phyloP scores from a whole-genome alignment of 2,888 invertebrate species.

The Spilosoma lubricipeda region DNA sequence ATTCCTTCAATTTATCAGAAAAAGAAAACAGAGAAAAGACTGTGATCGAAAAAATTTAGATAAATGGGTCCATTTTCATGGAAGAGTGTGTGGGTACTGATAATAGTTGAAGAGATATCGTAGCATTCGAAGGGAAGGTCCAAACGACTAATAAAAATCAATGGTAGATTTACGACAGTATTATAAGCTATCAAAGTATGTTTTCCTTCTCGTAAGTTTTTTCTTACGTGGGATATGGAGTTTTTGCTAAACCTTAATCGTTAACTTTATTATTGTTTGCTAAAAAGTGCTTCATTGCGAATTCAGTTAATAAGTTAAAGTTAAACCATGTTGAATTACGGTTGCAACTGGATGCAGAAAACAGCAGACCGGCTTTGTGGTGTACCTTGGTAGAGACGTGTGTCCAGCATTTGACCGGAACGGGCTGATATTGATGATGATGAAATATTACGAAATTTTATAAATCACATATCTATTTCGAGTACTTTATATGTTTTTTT shows the following conservation, averaged over 20 bases:
- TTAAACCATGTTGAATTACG: too few relatives aligned
- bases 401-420: too few relatives aligned
- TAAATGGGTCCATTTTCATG: slow-evolving; percentile 62
- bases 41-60: slow-evolving; percentile 47
- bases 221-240: not conserved
- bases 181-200: slow-evolving; percentile 6
- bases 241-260: not conserved
- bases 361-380: too few relatives aligned
- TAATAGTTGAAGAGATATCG: slow-evolving; percentile 48
- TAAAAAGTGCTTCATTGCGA: too few relatives aligned
- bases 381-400: too few relatives aligned
- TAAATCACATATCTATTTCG: too few relatives aligned
- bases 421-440: too few relatives aligned
- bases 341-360: too few relatives aligned
- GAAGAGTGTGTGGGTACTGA: slow-evolving; percentile 48
- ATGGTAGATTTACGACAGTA: slow-evolving; percentile 16
- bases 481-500: too few relatives aligned
- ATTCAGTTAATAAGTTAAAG: too few relatives aligned
- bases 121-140: not conserved
- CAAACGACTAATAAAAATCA: slow-evolving; percentile 22
- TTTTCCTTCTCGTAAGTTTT: not conserved
- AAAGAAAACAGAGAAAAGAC: slow-evolving; percentile 35
- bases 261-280: not conserved
- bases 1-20: slow-evolving; percentile 41
- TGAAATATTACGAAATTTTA: too few relatives aligned